Evolutionary conservation across 2,113 vertebrate genomes (phyloP), one percentile per base, ranked within the genome.

Genomic region (Myrmophylax atrothorax): DNA sequence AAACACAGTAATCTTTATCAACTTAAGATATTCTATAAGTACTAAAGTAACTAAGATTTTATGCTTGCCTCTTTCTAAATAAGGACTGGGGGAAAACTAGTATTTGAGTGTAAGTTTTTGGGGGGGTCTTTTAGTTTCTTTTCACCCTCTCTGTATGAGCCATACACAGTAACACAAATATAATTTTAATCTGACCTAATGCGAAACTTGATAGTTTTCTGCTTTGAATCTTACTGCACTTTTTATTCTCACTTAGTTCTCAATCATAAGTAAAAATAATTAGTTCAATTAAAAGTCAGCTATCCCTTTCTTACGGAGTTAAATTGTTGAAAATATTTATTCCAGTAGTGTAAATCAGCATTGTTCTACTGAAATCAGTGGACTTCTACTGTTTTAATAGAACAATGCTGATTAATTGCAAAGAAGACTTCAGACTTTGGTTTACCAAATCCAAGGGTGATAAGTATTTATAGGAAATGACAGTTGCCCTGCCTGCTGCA

Each of bases 391-490:
- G 18, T 76, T 94, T 53, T 18, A 53, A 10, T 7, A 56, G 40
- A 79, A 77, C 6, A 60, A 35, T 18, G 63, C 5, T 26, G 25
- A 81, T 90, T 63, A 84, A 77, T 47, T 37, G 12, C 22, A n/a
- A 63, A 63, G 69, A 93, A 69, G 23, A 8, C 18, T 67, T 6
- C 10, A 76, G 8, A 3, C 20, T 72, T 79, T 73, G 33, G 9
- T 40, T 97, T 56, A 28, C 35, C 72, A 93, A 95, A 90, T 90
- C 29, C 44, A 76, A 31, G 31, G 77, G 6, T 67, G 52, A 87
- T 73, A 77, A 75, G 1, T 20, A 50, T 49, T 96, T 89, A 70
- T 31, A 92, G 55, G 40, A 95, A 72, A 96, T 94, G 35, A 94
- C 20, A 67, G 3, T 87, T 94, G 88, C 76, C 18, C 75, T 95